phyloP scores from a whole-genome alignment of 2,888 invertebrate genomes.

The Drosophila mimetica region DNA sequence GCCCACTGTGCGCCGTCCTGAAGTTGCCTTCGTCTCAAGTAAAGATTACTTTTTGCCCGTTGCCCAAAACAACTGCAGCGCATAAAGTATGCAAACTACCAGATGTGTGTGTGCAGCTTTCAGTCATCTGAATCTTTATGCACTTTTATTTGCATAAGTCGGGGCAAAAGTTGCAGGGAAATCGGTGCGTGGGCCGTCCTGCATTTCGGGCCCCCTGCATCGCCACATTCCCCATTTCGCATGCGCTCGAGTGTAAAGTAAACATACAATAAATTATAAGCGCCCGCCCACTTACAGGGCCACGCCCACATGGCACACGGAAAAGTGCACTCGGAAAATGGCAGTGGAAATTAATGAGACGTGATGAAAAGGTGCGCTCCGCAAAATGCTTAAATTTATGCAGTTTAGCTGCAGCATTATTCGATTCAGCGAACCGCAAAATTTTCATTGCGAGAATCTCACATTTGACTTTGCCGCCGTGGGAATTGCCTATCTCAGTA shows the following conservation, averaged over 20 bases:
- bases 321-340: conserved; percentile 37
- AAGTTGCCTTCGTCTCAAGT: conserved; percentile 18
- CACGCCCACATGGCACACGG: conserved; percentile 13
- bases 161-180: conserved; percentile 50
- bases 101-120: conserved; percentile 45
- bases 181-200: conserved; percentile 61
- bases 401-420: conserved; percentile 62
- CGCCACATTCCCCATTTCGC: conserved; percentile 36
- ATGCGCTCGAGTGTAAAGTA: conserved; percentile 67
- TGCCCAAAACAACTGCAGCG: conserved; percentile 63
- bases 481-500: conserved; percentile 34
- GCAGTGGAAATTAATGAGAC: conserved; percentile 70
- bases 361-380: conserved; percentile 60
- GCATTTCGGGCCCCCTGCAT: conserved; percentile 9
- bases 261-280: conserved; percentile 75
- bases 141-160: conserved; percentile 69
- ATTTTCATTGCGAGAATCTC: conserved; percentile 45
- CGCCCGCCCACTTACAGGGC: conserved; percentile 21
- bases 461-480: conserved; percentile 24
- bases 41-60: conserved; percentile 33
- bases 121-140: conserved; percentile 39
- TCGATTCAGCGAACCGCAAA: conserved; percentile 66
- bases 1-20: conserved; percentile 44
- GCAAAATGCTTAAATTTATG: conserved; percentile 45
- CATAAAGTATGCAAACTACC: conserved; percentile 60